Conservation (phyloP, 35 echinoderm and acorn worm genomes). For the Diadema setosum region DNA sequence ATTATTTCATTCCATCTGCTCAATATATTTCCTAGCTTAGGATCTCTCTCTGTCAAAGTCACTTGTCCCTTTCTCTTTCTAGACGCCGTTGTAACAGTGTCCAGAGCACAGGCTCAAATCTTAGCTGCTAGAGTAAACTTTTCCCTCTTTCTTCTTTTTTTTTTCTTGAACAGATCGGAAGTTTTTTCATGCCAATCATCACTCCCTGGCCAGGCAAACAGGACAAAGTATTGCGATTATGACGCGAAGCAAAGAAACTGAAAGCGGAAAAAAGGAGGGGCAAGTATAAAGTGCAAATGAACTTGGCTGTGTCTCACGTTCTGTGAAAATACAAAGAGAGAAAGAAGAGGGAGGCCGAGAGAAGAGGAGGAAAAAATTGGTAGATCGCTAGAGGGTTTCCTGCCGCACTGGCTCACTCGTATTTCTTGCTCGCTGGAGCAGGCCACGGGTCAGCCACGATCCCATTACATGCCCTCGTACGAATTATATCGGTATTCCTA, state of each 20-base stretch:
- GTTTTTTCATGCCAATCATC: background rate
- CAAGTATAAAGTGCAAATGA: background rate
- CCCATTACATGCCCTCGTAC: background rate
- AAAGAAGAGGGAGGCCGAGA: background rate
- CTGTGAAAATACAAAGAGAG: background rate
- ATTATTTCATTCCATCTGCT: background rate
- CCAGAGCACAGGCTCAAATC: background rate
- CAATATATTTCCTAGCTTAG: too few relatives aligned
- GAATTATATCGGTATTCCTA: conserved; percentile 16
- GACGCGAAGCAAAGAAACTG: background rate
- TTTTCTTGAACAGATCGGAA: too few relatives aligned
- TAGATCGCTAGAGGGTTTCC: conserved; percentile 1
- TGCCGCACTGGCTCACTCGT: background rate
- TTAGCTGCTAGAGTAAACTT: background rate
- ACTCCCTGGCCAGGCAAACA: background rate
- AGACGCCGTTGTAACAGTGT: background rate
- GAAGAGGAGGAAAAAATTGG: background rate
- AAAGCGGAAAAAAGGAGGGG: background rate
- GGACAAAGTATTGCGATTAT: background rate
- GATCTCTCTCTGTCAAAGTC: background rate
- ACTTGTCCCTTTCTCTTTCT: background rate
- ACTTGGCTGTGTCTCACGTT: background rate
- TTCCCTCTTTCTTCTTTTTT: background rate
- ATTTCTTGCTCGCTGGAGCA: background rate
- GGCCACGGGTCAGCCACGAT: background rate